Percentiles rank a stretch among this genome's conserved stretches.
Conservation (phyloP, 2,888 invertebrate genomes). For the Andrena fulva region DNA sequence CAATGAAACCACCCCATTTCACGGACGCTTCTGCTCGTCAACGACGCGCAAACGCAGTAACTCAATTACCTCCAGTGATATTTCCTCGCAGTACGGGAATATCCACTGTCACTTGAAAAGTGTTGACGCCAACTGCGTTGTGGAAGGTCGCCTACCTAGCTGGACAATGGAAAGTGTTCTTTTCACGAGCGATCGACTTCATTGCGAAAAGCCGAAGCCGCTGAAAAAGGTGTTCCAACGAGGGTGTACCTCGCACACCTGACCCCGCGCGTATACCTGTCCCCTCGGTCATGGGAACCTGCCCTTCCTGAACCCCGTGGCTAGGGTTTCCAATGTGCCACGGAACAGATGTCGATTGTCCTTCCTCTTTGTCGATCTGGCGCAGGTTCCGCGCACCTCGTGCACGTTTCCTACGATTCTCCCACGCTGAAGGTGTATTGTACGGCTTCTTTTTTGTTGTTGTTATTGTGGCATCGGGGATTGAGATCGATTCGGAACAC, state of each 20-base stretch:
- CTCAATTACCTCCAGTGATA: not conserved
- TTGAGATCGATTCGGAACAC: conserved; percentile 6
- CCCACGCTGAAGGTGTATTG: conserved; percentile 60
- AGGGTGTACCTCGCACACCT: conserved; percentile 59
- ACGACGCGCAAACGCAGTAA: not conserved
- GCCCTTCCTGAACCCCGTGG: conserved; percentile 67
- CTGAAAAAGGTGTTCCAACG: conserved; percentile 17
- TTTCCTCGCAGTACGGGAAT: not conserved
- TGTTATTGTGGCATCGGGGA: not conserved
- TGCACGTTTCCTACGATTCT: conserved; percentile 56
- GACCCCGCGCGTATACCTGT: conserved; percentile 68
- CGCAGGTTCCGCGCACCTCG: conserved; percentile 39
- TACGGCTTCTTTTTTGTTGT: not conserved
- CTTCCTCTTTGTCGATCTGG: conserved; percentile 57
- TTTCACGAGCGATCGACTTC: conserved; percentile 34
- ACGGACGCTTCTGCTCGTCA: no score
- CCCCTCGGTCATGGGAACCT: conserved; percentile 70
- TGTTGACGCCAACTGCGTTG: no score
- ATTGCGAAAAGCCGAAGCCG: conserved; percentile 46
- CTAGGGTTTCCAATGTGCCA: conserved; percentile 63
- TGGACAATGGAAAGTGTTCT: conserved; percentile 37
- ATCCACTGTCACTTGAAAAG: not conserved
- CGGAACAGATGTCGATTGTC: conserved; percentile 78
- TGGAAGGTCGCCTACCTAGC: conserved; percentile 13
- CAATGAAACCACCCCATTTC: no score